These are phyloP conservation scores for Melanotaenia maccullochi DNA, from an alignment of 2,797 vertebrate species.

Conservation along the genomic window DNA sequence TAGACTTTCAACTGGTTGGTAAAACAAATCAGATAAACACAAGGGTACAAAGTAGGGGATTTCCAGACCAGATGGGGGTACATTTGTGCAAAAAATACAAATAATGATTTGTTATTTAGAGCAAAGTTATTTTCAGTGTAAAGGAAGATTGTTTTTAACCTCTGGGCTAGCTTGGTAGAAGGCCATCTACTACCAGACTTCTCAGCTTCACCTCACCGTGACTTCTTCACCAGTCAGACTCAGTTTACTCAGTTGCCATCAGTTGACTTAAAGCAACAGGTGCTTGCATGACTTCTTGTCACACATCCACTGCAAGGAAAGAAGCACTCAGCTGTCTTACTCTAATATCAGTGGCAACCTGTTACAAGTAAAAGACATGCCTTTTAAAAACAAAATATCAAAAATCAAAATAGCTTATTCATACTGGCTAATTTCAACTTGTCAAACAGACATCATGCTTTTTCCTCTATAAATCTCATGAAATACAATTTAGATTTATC, in stretches of 20 bases:
- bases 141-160: not conserved
- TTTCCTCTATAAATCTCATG: not conserved
- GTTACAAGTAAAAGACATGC: not conserved
- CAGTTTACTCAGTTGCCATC: slow-evolving; percentile 9
- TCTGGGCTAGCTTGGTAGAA: not conserved
- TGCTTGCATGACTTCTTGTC: slow-evolving; percentile 8
- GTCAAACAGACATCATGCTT: not conserved
- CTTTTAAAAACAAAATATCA: not conserved
- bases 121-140: not conserved
- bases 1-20: slow-evolving; percentile 24
- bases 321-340: not conserved
- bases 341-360: not conserved
- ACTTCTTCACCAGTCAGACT: not conserved
- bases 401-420: not conserved
- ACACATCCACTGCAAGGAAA: not conserved
- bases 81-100: slow-evolving; percentile 8
- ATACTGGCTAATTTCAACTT: not conserved
- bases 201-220: not conserved
- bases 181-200: not conserved
- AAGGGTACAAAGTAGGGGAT: not conserved
- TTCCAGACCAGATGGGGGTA: slow-evolving; percentile 25
- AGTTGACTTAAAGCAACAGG: slow-evolving; percentile 10
- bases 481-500: not conserved
- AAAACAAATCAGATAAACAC: slow-evolving; percentile 43
- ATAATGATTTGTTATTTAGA: slow-evolving; percentile 1